Evolutionary conservation across 2,888 invertebrate species (phyloP).

Genomic region (Pyrocoelia pectoralis): DNA sequence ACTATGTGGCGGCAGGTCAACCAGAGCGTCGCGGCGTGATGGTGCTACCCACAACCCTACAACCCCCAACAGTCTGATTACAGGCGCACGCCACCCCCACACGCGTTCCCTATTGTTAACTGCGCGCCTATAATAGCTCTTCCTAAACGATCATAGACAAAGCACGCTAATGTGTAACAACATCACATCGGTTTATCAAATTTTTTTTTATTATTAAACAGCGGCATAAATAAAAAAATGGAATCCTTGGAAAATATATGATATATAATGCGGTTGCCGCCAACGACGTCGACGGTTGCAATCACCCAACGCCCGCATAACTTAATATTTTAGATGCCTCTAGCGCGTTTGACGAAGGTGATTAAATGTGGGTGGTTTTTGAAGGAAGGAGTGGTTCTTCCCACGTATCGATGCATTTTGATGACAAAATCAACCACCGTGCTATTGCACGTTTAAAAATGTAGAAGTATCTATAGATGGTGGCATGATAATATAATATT

Average conservation of each 20-base stretch:
- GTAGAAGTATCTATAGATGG: background rate
- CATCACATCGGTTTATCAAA: conserved; percentile 30
- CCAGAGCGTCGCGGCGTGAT: conserved; percentile 56
- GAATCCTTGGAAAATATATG: background rate
- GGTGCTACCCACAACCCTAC: conserved; percentile 46
- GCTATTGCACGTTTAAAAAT: background rate
- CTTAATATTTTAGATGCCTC: conserved; percentile 46
- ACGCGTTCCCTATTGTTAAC: conserved; percentile 36
- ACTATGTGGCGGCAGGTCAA: conserved; percentile 58
- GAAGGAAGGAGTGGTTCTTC: conserved; percentile 36
- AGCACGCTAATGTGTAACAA: conserved; percentile 32
- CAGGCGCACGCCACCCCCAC: conserved; percentile 49
- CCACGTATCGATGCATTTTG: conserved; percentile 27
- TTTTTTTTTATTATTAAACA: too few relatives aligned
- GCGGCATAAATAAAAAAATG: background rate
- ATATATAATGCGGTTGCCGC: background rate
- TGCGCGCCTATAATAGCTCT: conserved; percentile 39
- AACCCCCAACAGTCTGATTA: conserved; percentile 50
- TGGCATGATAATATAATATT: background rate
- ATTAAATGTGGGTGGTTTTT: conserved; percentile 43
- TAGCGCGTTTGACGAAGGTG: conserved; percentile 33
- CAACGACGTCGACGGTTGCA: conserved; percentile 9
- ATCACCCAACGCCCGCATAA: conserved; percentile 44
- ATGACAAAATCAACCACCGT: conserved; percentile 26
- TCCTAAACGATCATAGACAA: conserved; percentile 34